phyloP scores from a whole-genome alignment of 2,888 invertebrate genomes.

The Rotaria magnacalcarata region DNA sequence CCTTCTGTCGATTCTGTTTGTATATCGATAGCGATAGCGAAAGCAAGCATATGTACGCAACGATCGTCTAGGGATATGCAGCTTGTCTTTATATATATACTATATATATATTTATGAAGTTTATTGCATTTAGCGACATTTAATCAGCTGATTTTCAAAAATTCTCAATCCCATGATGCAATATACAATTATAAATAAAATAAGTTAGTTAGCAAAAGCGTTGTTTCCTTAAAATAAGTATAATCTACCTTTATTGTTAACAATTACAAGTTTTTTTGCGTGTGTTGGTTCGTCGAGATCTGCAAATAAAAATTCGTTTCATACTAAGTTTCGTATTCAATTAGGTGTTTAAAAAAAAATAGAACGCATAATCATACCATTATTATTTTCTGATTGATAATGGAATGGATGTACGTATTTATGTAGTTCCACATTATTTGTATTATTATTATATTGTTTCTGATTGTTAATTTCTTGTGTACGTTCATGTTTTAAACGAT shows the following conservation, averaged over 20 bases:
- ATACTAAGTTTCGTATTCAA: no score
- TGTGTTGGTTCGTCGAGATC: neutral
- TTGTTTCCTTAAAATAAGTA: neutral
- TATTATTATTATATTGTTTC: neutral
- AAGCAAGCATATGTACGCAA: no score
- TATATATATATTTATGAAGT: neutral
- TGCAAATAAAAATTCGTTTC: neutral
- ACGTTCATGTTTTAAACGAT: conserved; percentile 17
- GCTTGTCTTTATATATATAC: neutral
- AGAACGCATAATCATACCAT: neutral
- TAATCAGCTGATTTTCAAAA: neutral
- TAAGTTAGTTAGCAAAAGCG: neutral
- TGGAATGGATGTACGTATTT: neutral
- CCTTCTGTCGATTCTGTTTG: neutral
- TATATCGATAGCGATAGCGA: neutral
- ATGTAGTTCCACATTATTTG: neutral
- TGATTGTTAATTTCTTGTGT: neutral
- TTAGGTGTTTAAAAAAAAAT: no score
- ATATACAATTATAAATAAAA: no score
- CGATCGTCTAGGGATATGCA: neutral
- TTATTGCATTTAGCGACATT: neutral
- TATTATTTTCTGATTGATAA: neutral
- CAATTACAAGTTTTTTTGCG: neutral
- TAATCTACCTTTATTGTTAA: neutral
- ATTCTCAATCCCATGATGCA: neutral